phyloP scores from a whole-genome alignment of 2,797 vertebrate species.

The Melanogrammus aeglefinus region DNA sequence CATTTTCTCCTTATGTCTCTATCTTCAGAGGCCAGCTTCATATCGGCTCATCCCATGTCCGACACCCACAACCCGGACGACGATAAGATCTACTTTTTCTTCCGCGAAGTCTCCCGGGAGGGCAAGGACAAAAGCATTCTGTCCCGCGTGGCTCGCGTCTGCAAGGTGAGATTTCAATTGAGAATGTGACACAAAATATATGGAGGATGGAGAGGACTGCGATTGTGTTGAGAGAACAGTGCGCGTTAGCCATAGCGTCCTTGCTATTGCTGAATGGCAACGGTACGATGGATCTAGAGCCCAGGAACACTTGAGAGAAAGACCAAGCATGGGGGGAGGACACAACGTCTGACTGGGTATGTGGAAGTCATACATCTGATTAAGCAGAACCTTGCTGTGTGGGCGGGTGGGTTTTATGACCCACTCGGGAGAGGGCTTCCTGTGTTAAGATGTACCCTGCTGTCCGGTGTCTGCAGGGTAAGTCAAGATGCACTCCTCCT shows the following conservation, averaged over 20 bases:
- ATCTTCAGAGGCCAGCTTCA: slow-evolving; percentile 90
- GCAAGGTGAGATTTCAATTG: slow-evolving; percentile 80
- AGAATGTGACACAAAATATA: neutral
- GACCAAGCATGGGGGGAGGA: neutral
- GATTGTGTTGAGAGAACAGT: neutral
- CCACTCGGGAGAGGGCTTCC: neutral
- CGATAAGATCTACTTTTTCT: slow-evolving; percentile 99
- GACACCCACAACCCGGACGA: slow-evolving; percentile 97
- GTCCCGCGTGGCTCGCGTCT: slow-evolving; percentile 95
- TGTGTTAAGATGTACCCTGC: neutral
- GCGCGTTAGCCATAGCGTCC: neutral
- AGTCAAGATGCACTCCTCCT: neutral
- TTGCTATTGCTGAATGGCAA: neutral
- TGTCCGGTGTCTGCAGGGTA: neutral
- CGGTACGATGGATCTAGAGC: neutral
- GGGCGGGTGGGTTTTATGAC: slow-evolving; percentile 8
- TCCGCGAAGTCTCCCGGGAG: slow-evolving; percentile 92
- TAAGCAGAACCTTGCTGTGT: slow-evolving; percentile 22
- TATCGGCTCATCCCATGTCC: slow-evolving; percentile 88
- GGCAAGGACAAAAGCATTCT: slow-evolving; percentile 89
- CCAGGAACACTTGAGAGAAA: neutral
- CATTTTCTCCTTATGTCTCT: slow-evolving; percentile 22
- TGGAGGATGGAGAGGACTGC: neutral
- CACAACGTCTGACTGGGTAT: neutral
- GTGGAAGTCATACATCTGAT: slow-evolving; percentile 23